Evolutionary conservation across 2,888 invertebrate species (phyloP).

Genomic region (Dynastes hyllus): DNA sequence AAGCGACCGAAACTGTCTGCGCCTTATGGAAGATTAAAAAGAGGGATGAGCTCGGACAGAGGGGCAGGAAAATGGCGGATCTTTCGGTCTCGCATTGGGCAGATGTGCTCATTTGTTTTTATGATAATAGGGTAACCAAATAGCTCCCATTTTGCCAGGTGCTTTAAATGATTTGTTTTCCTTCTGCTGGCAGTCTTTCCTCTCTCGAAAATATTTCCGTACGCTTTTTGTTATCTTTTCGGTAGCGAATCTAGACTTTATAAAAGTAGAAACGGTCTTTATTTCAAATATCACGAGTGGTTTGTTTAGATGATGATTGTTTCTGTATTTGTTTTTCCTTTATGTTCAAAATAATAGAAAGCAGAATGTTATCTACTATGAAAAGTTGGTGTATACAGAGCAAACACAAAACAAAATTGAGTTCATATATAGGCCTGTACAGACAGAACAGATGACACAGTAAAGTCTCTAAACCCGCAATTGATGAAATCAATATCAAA

Average conservation of each 20-base stretch:
- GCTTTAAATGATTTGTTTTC: conserved; percentile 51
- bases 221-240: conserved; percentile 39
- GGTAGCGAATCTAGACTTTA: not conserved
- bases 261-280: not conserved
- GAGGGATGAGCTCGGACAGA: conserved; percentile 66
- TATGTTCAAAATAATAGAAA: too few relatives aligned
- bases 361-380: too few relatives aligned
- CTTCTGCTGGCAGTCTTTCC: conserved; percentile 32
- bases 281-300: not conserved
- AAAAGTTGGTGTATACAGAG: too few relatives aligned
- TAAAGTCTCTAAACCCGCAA: too few relatives aligned
- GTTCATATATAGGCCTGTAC: too few relatives aligned
- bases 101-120: conserved; percentile 67
- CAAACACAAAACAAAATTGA: too few relatives aligned
- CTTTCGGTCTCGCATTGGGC: conserved; percentile 64
- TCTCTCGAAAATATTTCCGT: conserved; percentile 29
- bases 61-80: conserved; percentile 67
- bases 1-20: conserved; percentile 62
- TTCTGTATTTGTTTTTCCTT: not conserved
- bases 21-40: conserved; percentile 66
- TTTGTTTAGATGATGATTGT: not conserved
- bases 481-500: too few relatives aligned
- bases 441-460: too few relatives aligned
- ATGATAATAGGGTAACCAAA: conserved; percentile 61
- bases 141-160: conserved; percentile 56